Conservation (phyloP, 2,113 vertebrate genomes). For the Protomyctophum bolini region DNA sequence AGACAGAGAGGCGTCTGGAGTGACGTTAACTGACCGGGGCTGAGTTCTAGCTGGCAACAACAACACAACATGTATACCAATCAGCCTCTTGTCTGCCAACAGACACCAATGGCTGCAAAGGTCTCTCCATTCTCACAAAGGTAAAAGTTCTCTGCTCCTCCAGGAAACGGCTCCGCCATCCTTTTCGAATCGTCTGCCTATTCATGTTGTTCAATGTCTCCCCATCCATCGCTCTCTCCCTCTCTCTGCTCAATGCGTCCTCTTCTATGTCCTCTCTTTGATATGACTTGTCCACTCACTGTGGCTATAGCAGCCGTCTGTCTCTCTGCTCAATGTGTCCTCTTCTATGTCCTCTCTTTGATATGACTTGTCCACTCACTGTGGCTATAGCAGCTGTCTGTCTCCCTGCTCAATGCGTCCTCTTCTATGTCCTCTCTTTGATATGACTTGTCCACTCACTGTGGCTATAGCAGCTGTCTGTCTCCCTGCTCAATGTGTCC, state of each 20-base stretch:
- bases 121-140: slow-evolving; percentile 32
- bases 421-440: too few species aligned
- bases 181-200: slow-evolving; percentile 5
- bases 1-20: slow-evolving; percentile 63
- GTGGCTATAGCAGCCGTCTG: slow-evolving; percentile 17
- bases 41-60: slow-evolving; percentile 39
- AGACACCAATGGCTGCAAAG: slow-evolving; percentile 33
- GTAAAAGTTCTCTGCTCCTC: slow-evolving; percentile 10
- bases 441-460: too few species aligned
- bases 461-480: slow-evolving; percentile 18
- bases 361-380: too few species aligned
- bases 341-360: too few species aligned
- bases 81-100: slow-evolving; percentile 30
- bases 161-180: slow-evolving; percentile 42
- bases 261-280: slow-evolving; percentile 26
- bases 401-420: too few species aligned
- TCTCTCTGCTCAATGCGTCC: slow-evolving; percentile 30
- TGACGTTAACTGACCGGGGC: slow-evolving; percentile 33
- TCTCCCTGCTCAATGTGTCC: slow-evolving; percentile 2
- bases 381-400: too few species aligned
- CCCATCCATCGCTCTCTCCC: background rate
- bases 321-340: slow-evolving; percentile 22
- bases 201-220: slow-evolving; percentile 34
- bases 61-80: slow-evolving; percentile 26
- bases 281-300: slow-evolving; percentile 34